A percentile compares a stretch with the other conserved stretches of the same genome.
These are phyloP conservation scores for Neoitamus cyanurus DNA, from an alignment of 2,888 invertebrate genomes.

Conservation along the genomic window DNA sequence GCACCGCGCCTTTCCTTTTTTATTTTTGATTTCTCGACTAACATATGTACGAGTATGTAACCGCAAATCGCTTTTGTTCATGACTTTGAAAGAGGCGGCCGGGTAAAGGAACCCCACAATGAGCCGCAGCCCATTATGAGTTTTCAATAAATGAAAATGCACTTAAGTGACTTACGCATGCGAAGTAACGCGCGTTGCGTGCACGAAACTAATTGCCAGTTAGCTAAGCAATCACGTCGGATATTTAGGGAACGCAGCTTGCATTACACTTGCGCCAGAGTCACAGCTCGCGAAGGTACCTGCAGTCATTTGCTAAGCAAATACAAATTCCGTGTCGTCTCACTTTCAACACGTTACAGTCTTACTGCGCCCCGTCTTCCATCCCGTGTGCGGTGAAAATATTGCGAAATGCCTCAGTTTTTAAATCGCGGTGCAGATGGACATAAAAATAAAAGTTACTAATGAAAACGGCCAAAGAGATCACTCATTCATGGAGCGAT, in stretches of 20 bases:
- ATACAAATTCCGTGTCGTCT: neutral
- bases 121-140: neutral
- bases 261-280: neutral
- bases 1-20: neutral
- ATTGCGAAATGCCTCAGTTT: neutral
- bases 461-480: conserved; percentile 5
- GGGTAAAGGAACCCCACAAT: neutral
- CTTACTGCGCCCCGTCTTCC: neutral
- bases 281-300: neutral
- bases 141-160: neutral
- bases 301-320: neutral
- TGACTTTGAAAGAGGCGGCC: conserved; percentile 16
- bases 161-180: neutral
- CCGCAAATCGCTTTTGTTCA: conserved; percentile 2
- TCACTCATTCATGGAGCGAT: conserved; percentile 2
- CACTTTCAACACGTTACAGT: neutral
- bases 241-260: neutral
- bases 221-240: neutral
- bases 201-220: neutral
- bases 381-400: neutral
- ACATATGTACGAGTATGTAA: neutral
- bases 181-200: neutral
- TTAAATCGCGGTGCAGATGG: neutral
- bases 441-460: conserved; percentile 27
- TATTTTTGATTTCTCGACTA: neutral